phyloP scores from a whole-genome alignment of 2,113 vertebrate species.

The Toxotes chatareus region DNA sequence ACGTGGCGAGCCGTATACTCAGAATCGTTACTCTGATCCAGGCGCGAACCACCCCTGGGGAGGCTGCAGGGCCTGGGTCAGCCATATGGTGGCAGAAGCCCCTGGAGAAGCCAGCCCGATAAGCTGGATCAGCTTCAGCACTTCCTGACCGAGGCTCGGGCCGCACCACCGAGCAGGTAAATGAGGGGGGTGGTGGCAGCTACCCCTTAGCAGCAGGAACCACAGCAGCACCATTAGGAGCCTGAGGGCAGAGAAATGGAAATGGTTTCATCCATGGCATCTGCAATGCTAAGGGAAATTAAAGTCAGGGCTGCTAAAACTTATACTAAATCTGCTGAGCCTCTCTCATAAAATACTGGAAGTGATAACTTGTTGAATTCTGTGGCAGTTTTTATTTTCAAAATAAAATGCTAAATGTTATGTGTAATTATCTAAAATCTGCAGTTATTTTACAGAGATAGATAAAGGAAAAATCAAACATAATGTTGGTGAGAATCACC shows the following conservation, averaged over 20 bases:
- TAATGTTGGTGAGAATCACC: slow-evolving; percentile 5
- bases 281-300: slow-evolving; percentile 67
- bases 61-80: slow-evolving; percentile 89
- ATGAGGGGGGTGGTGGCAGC: slow-evolving; percentile 62
- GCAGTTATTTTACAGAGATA: neutral
- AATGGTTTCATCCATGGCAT: slow-evolving; percentile 71
- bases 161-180: slow-evolving; percentile 87
- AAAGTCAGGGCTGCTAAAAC: slow-evolving; percentile 43
- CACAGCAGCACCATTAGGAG: slow-evolving; percentile 61
- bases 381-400: slow-evolving; percentile 13
- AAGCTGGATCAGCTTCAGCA: slow-evolving; percentile 90
- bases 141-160: slow-evolving; percentile 89
- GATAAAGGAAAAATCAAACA: neutral
- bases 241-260: slow-evolving; percentile 75
- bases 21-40: slow-evolving; percentile 86
- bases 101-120: slow-evolving; percentile 88
- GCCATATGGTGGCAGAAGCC: slow-evolving; percentile 92
- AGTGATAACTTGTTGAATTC: slow-evolving; percentile 55
- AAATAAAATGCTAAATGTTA: slow-evolving; percentile 10
- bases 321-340: slow-evolving; percentile 58
- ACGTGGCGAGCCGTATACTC: slow-evolving; percentile 45
- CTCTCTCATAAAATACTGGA: slow-evolving; percentile 34
- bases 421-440: neutral
- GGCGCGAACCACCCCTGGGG: slow-evolving; percentile 87
- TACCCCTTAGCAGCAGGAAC: slow-evolving; percentile 66